phyloP scores from a whole-genome alignment of 2,113 vertebrate genomes.

The Pao palembangensis region DNA sequence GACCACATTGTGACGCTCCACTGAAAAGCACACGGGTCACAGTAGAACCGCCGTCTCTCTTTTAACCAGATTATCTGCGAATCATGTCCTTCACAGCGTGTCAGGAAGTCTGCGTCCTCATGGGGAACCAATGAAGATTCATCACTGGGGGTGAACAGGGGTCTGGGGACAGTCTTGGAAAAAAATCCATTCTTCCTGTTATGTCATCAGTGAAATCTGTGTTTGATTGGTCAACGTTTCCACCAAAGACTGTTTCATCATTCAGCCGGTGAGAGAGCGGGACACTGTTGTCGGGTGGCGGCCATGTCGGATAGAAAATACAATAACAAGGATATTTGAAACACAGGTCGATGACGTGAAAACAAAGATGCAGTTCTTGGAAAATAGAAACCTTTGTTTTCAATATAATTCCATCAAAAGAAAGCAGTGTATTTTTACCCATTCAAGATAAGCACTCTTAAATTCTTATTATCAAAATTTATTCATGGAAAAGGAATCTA shows the following conservation, averaged over 20 bases:
- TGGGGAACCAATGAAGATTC: constrained; percentile 42
- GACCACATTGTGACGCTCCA: constrained; percentile 87
- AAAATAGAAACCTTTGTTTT: not conserved
- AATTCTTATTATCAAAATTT: constrained; percentile 10
- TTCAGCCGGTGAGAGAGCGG: constrained; percentile 11
- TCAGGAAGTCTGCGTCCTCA: constrained; percentile 64
- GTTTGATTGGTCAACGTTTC: constrained; percentile 43
- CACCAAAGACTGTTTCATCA: constrained; percentile 37
- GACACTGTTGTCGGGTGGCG: constrained; percentile 16
- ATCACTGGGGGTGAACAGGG: constrained; percentile 30
- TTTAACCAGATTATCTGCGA: constrained; percentile 54
- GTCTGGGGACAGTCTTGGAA: constrained; percentile 17
- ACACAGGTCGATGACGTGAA: not conserved
- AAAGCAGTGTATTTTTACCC: constrained; percentile 20
- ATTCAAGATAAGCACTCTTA: constrained; percentile 16
- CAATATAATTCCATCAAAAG: constrained; percentile 25
- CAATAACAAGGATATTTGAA: constrained; percentile 3
- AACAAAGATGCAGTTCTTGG: constrained; percentile 12
- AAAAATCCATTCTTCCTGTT: constrained; percentile 28
- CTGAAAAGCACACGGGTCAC: constrained; percentile 53
- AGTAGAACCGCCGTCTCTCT: constrained; percentile 49
- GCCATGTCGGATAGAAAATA: constrained; percentile 54
- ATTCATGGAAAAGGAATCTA: constrained; percentile 1
- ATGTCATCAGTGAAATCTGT: constrained; percentile 53
- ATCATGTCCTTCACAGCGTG: constrained; percentile 48